Evolutionary conservation across 2,888 invertebrate genomes (phyloP), one percentile per base, ranked within the genome.

Genomic region (Leptinotarsa peninsularis): DNA sequence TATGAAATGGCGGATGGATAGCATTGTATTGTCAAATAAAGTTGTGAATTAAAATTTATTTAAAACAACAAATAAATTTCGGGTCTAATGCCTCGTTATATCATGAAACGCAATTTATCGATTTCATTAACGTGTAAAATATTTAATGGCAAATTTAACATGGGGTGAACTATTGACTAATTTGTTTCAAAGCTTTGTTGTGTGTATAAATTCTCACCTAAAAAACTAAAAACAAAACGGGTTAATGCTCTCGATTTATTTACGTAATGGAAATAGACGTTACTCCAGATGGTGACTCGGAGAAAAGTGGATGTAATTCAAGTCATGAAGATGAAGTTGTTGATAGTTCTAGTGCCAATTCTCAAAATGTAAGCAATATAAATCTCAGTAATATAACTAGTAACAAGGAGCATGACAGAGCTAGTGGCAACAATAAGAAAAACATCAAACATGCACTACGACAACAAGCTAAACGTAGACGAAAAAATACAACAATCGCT

Each of bases 381-480:
- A 73, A 74, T 75, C 79, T 81, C 77, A 81, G 78, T 76, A 71
- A 75, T 63, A 79, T 80, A 66, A 81, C 75, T 71, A 80, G 70
- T 49, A 70, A 49, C 56, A 70, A 60, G 49, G 54, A 85, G 78
- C 81, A 83, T 79, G 81, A 80, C 60, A 82, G 82, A 75, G 80
- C 77, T 58, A 84, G 78, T 70, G 82, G 84, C 78, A 83, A 90
- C 83, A 93, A 91, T 83, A 92, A 93, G 84, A 93, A 93, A 87
- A 91, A 91, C n/a, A 91, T 91, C 78, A 94, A 94, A 88, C 94
- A 94, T 90, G 94, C 94, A 73, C 90, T 95, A 79, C 92, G 93
- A 81, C 93, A 93, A 86, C 93, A 93, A 88, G 94, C 94, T 49
- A 95, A 94, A 86, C 90, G 95, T 81, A 90, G 94, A 84, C 92